phyloP scores from a whole-genome alignment of 2,113 vertebrate genomes.

The Anolis carolinensis region DNA sequence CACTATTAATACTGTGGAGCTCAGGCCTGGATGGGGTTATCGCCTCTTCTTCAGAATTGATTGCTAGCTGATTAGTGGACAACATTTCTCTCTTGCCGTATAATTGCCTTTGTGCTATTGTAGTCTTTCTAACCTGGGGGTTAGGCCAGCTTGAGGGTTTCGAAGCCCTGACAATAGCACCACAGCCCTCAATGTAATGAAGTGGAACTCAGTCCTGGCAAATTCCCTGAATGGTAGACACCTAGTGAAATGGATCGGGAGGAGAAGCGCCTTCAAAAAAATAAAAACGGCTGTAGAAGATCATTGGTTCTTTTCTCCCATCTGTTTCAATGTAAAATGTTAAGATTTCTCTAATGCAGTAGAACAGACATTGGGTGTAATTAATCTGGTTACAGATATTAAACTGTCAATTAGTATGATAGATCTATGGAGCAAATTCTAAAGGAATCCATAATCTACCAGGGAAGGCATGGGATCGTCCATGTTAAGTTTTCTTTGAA shows the following conservation, averaged over 20 bases:
- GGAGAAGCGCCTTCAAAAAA: constrained; percentile 60
- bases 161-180: constrained; percentile 69
- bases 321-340: constrained; percentile 39
- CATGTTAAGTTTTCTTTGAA: constrained; percentile 3
- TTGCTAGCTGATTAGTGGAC: constrained; percentile 86
- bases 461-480: constrained; percentile 28
- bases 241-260: constrained; percentile 73
- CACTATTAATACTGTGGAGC: constrained; percentile 84
- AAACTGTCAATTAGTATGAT: constrained; percentile 39
- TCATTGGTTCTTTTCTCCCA: constrained; percentile 26
- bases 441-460: not conserved
- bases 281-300: constrained; percentile 49
- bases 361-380: constrained; percentile 48
- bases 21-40: constrained; percentile 81
- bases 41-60: constrained; percentile 84
- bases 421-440: constrained; percentile 28
- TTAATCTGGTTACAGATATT: constrained; percentile 46
- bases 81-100: constrained; percentile 79
- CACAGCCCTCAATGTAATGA: constrained; percentile 75
- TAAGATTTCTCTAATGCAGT: constrained; percentile 28
- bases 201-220: constrained; percentile 74
- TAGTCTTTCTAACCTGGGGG: constrained; percentile 74
- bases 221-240: constrained; percentile 71
- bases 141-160: constrained; percentile 72
- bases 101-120: constrained; percentile 83